Evolutionary conservation across 2,888 invertebrate species (phyloP).

Genomic region (Sialis lutaria): DNA sequence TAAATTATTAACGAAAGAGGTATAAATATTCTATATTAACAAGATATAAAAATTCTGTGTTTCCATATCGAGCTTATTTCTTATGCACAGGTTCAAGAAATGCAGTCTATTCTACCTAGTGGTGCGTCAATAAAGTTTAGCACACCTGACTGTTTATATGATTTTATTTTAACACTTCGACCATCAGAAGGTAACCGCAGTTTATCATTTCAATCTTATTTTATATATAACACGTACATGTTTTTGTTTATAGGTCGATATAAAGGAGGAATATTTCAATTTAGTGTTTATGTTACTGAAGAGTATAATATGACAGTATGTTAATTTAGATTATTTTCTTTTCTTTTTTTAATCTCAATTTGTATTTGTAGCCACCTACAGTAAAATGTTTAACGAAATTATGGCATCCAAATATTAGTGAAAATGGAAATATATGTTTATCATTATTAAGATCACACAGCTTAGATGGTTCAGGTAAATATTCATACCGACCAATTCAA

Average conservation of each 20-base stretch:
- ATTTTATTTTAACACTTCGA: constrained; percentile 57
- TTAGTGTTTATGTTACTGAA: constrained; percentile 73
- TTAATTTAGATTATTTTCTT: constrained; percentile 46
- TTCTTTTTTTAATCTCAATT: no score
- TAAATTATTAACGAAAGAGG: constrained; percentile 60
- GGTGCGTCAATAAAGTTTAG: constrained; percentile 64
- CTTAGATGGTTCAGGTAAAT: constrained; percentile 54
- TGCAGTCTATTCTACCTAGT: constrained; percentile 40
- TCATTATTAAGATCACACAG: constrained; percentile 80
- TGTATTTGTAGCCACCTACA: constrained; percentile 49
- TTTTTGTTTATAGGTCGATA: constrained; percentile 34
- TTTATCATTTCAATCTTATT: no score
- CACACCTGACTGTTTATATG: constrained; percentile 55
- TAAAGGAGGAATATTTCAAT: constrained; percentile 73
- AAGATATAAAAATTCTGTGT: background rate
- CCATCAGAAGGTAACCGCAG: constrained; percentile 55
- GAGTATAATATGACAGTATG: constrained; percentile 77
- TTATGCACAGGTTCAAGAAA: constrained; percentile 28
- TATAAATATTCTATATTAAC: constrained; percentile 26
- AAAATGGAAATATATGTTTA: constrained; percentile 76
- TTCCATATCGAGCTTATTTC: constrained; percentile 2
- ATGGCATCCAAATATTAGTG: constrained; percentile 94
- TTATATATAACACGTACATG: no score
- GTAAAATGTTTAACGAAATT: constrained; percentile 81
- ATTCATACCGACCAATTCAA: no score